phyloP scores from a whole-genome alignment of 2,113 vertebrate species.

The Cinclus mexicanus region DNA sequence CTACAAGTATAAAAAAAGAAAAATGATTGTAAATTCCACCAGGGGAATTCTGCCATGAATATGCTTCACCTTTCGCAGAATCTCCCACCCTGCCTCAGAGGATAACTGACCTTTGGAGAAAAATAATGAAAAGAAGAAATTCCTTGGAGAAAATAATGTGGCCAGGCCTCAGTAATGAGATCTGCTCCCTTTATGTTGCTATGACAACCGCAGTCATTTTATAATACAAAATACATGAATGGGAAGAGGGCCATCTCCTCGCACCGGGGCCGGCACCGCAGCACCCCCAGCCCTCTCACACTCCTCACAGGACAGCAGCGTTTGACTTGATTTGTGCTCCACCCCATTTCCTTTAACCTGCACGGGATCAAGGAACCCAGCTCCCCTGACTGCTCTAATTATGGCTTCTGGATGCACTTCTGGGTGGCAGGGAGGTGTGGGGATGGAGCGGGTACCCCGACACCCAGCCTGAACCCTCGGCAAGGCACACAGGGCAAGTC shows the following conservation, averaged over 20 bases:
- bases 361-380: not conserved
- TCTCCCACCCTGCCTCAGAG: constrained; percentile 90
- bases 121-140: constrained; percentile 91
- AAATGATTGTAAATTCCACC: constrained; percentile 90
- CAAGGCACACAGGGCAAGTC: rapidly evolving
- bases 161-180: constrained; percentile 86
- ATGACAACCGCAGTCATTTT: constrained; percentile 81
- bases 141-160: constrained; percentile 89
- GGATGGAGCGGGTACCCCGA: rapidly evolving
- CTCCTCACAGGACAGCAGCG: constrained; percentile 34
- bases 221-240: constrained; percentile 86
- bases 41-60: constrained; percentile 86
- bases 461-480: rapidly evolving
- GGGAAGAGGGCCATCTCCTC: constrained; percentile 69
- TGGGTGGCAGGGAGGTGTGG: not conserved
- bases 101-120: constrained; percentile 97
- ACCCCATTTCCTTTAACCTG: not conserved
- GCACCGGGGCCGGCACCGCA: not conserved
- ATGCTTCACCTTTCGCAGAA: constrained; percentile 90
- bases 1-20: constrained; percentile 79
- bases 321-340: not conserved
- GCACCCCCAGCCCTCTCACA: constrained; percentile 44
- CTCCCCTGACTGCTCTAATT: not conserved
- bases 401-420: not conserved
- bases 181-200: constrained; percentile 84